A percentile compares a stretch with the other conserved stretches of the same genome.
phyloP scores from a whole-genome alignment of 1,140 invertebrate species.

The Centruroides sculpturatus region DNA sequence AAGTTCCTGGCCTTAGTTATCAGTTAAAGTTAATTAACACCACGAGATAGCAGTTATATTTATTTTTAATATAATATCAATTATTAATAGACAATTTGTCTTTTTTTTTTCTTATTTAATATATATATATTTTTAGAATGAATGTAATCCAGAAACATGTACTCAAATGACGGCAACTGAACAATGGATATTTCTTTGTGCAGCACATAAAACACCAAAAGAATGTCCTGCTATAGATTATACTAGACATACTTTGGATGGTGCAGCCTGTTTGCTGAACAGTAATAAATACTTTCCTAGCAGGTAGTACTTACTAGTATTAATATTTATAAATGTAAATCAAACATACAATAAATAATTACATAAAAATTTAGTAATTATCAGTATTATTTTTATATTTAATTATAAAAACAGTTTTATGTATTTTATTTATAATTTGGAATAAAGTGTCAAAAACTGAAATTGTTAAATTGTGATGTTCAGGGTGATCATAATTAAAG shows the following conservation, averaged over 20 bases:
- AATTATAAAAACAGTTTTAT: neutral
- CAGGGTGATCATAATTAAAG: no score
- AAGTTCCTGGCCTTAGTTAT: no score
- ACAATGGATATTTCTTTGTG: slow-evolving; percentile 99
- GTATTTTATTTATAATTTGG: no score
- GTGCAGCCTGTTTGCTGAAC: slow-evolving; percentile 94
- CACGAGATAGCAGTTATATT: no score
- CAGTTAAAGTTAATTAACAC: no score
- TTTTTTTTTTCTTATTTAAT: neutral
- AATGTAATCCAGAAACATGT: slow-evolving; percentile 92
- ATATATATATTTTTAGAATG: slow-evolving; percentile 44
- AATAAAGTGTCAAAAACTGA: no score
- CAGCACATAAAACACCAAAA: slow-evolving; percentile 98
- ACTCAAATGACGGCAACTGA: slow-evolving; percentile 99
- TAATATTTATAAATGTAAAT: no score
- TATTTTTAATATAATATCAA: no score
- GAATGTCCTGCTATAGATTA: slow-evolving; percentile 99
- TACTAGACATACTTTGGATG: slow-evolving; percentile 96
- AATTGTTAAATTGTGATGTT: no score
- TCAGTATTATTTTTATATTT: no score
- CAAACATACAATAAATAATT: no score
- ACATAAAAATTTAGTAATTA: no score
- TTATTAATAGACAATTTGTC: neutral
- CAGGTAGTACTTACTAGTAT: slow-evolving; percentile 40
- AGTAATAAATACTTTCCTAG: slow-evolving; percentile 99